These are phyloP conservation scores for Buathra laborator DNA, from an alignment of 2,888 invertebrate species.

Conservation along the genomic window DNA sequence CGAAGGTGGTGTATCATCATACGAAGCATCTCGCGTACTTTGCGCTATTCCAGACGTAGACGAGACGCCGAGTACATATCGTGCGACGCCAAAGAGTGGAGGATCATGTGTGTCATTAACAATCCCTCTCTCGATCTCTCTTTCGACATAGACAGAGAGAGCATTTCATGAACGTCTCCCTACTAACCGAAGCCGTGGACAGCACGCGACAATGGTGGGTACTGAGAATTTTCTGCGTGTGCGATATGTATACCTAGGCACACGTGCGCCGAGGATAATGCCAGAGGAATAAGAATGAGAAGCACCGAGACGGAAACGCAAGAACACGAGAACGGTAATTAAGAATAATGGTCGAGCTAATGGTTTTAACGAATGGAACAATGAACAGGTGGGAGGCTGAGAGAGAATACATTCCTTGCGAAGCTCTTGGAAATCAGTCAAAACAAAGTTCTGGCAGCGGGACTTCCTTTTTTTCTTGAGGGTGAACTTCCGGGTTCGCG, in stretches of 20 bases:
- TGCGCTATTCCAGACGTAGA: constrained; percentile 22
- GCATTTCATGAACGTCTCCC: neutral
- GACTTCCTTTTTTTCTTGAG: constrained; percentile 10
- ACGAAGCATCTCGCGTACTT: constrained; percentile 5
- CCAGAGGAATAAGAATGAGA: constrained; percentile 48
- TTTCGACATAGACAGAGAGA: neutral
- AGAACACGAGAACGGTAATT: constrained; percentile 75
- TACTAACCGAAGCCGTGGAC: constrained; percentile 21
- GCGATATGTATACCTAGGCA: constrained; percentile 23
- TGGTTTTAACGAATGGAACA: constrained; percentile 82
- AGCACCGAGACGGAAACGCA: constrained; percentile 32
- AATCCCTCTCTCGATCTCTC: constrained; percentile 27
- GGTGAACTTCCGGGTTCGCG: constrained; percentile 25
- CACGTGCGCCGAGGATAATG: constrained; percentile 32
- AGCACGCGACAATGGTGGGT: constrained; percentile 51
- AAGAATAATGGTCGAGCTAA: constrained; percentile 81
- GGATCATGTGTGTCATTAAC: constrained; percentile 54
- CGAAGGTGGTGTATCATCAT: constrained; percentile 34
- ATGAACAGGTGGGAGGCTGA: constrained; percentile 76
- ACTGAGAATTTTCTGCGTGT: constrained; percentile 45
- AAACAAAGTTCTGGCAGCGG: neutral
- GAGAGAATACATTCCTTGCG: constrained; percentile 14
- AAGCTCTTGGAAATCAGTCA: neutral
- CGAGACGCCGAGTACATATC: constrained; percentile 21
- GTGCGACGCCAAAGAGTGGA: constrained; percentile 7